These are phyloP conservation scores for Propithecus deckenii DNA, from an alignment of 2,797 vertebrate genomes.

Conservation along the genomic window DNA sequence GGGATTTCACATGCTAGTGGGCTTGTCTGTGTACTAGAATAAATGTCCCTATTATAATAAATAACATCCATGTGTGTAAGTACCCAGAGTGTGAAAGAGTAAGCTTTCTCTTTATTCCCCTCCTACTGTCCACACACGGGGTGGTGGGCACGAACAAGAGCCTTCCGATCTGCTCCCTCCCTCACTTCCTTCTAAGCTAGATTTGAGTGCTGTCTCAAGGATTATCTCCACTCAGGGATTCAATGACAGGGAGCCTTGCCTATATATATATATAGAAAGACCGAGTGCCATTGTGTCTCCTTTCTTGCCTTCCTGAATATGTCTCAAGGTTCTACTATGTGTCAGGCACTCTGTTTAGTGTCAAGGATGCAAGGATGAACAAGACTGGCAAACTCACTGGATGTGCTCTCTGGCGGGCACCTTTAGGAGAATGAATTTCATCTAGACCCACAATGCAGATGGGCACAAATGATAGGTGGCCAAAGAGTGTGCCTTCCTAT, in stretches of 20 bases:
- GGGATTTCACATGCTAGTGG: not conserved
- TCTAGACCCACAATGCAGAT: not conserved
- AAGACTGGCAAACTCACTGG: not conserved
- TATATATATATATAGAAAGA: not conserved
- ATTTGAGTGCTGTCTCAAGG: not conserved
- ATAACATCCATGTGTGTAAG: not conserved
- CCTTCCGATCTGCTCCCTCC: not conserved
- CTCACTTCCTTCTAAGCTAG: not conserved
- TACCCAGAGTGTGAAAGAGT: not conserved
- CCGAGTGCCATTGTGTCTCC: not conserved
- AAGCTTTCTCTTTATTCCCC: not conserved
- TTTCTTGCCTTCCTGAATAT: not conserved
- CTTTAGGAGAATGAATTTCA: not conserved
- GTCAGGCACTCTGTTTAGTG: not conserved
- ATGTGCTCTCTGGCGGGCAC: not conserved
- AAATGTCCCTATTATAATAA: slow-evolving; percentile 16
- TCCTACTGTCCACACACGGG: not conserved
- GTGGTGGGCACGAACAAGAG: not conserved
- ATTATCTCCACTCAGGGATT: not conserved
- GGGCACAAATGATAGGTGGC: not conserved
- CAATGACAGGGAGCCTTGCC: not conserved
- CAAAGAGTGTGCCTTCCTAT: not conserved
- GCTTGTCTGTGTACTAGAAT: slow-evolving; percentile 12
- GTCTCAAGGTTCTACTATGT: not conserved
- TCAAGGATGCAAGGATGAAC: not conserved